These are phyloP conservation scores for Medauroidea extradentata DNA, from an alignment of 1,140 invertebrate species.

Conservation along the genomic window DNA sequence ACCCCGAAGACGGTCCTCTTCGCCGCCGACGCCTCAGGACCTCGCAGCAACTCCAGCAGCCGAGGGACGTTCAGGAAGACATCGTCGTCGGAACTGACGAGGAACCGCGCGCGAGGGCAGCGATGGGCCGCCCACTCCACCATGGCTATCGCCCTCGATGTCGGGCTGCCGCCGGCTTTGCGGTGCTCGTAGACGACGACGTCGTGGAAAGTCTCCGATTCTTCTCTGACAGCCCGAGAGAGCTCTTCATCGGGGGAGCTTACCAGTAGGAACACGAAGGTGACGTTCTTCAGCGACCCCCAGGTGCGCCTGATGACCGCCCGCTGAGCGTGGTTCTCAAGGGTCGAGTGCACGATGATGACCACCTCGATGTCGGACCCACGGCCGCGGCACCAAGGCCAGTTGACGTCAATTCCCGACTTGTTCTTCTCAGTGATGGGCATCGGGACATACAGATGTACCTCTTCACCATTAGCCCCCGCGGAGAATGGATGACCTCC, in stretches of 20 bases:
- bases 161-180: slow-evolving; percentile 83
- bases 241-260: slow-evolving; percentile 32
- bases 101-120: slow-evolving; percentile 65
- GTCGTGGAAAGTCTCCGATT: slow-evolving; percentile 69
- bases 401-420: too few species aligned
- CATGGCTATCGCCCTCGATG: slow-evolving; percentile 79
- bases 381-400: slow-evolving; percentile 62
- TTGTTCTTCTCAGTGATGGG: too few species aligned
- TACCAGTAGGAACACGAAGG: slow-evolving; percentile 42
- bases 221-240: slow-evolving; percentile 53
- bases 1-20: slow-evolving; percentile 72
- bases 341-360: slow-evolving; percentile 77
- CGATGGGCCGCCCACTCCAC: slow-evolving; percentile 78
- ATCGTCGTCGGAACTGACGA: slow-evolving; percentile 87
- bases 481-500: too few species aligned
- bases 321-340: slow-evolving; percentile 63
- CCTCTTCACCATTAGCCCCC: too few species aligned
- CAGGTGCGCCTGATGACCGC: slow-evolving; percentile 79
- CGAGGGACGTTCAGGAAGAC: slow-evolving; percentile 86
- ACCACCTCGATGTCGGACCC: slow-evolving; percentile 60
- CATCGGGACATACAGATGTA: too few species aligned
- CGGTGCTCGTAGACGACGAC: slow-evolving; percentile 72
- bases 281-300: slow-evolving; percentile 75
- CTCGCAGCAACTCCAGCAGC: slow-evolving; percentile 63
- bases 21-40: slow-evolving; percentile 58